phyloP scores from a whole-genome alignment of 2,797 vertebrate genomes.

The Hapalemur alaotrensis region DNA sequence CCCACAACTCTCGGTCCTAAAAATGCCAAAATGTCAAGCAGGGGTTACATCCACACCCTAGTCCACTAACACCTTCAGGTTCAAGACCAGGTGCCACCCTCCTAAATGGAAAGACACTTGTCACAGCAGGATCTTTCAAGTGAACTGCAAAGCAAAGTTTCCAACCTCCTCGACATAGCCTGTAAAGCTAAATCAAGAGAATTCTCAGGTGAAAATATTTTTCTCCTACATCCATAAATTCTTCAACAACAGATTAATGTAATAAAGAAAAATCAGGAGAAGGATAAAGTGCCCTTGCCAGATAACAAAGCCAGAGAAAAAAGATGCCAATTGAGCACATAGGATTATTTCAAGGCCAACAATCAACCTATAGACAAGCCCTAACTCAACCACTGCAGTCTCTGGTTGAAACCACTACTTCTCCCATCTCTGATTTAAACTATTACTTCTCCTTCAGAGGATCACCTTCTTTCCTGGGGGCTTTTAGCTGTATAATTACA shows the following conservation, averaged over 20 bases:
- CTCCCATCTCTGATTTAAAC: not conserved
- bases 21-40: not conserved
- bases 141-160: not conserved
- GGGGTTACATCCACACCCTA: not conserved
- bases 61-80: not conserved
- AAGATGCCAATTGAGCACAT: not conserved
- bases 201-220: not conserved
- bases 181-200: not conserved
- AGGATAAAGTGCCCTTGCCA: not conserved
- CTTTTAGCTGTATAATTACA: conserved; percentile 40
- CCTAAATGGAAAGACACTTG: not conserved
- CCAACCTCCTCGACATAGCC: not conserved
- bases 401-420: not conserved
- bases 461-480: not conserved
- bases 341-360: not conserved
- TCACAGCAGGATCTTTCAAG: not conserved
- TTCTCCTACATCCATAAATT: not conserved
- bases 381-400: not conserved
- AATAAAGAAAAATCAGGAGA: conserved; percentile 6
- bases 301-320: not conserved
- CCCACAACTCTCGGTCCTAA: not conserved
- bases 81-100: not conserved
- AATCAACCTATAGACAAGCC: not conserved
- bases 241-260: not conserved
- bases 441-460: not conserved